Percentiles rank a stretch among this genome's conserved stretches.
Evolutionary conservation across 2,888 invertebrate species (phyloP).

Genomic region (Hoplodrina ambigua): DNA sequence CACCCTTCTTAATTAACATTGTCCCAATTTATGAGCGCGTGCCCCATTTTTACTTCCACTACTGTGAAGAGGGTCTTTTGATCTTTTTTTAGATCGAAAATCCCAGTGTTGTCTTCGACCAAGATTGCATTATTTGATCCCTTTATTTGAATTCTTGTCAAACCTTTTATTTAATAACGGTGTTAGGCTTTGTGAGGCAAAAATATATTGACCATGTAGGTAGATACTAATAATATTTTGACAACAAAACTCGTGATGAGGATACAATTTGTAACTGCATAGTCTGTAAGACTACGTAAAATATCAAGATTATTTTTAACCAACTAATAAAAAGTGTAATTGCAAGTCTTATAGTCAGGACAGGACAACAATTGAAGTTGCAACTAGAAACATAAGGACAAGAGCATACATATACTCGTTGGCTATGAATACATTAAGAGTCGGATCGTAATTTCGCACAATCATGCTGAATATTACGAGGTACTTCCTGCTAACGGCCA

Average conservation of each 20-base stretch:
- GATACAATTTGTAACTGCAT: slow-evolving; percentile 15
- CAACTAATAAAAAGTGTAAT: not conserved
- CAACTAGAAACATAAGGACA: not conserved
- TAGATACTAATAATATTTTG: not conserved
- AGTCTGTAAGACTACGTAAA: slow-evolving; percentile 6
- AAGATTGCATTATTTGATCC: slow-evolving; percentile 18
- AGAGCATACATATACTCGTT: not conserved
- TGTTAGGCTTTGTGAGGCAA: not conserved
- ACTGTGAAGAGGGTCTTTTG: slow-evolving; percentile 20
- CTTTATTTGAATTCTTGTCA: slow-evolving; percentile 13
- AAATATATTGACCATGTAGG: not conserved
- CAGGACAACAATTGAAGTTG: not conserved
- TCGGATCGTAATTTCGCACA: slow-evolving; percentile 36
- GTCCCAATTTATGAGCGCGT: slow-evolving; percentile 57
- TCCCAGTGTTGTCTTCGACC: slow-evolving; percentile 8
- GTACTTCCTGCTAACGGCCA: slow-evolving; percentile 36
- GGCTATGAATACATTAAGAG: slow-evolving; percentile 20
- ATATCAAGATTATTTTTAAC: slow-evolving; percentile 19
- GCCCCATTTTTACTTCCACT: slow-evolving; percentile 42
- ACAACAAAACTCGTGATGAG: slow-evolving; percentile 5
- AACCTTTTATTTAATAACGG: slow-evolving; percentile 19
- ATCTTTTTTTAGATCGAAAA: slow-evolving; percentile 27
- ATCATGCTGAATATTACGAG: slow-evolving; percentile 41
- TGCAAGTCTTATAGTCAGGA: not conserved
- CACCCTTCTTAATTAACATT: slow-evolving; percentile 63